Evolutionary conservation across 1,140 invertebrate genomes (phyloP).

Genomic region (Drosophila arizonae): DNA sequence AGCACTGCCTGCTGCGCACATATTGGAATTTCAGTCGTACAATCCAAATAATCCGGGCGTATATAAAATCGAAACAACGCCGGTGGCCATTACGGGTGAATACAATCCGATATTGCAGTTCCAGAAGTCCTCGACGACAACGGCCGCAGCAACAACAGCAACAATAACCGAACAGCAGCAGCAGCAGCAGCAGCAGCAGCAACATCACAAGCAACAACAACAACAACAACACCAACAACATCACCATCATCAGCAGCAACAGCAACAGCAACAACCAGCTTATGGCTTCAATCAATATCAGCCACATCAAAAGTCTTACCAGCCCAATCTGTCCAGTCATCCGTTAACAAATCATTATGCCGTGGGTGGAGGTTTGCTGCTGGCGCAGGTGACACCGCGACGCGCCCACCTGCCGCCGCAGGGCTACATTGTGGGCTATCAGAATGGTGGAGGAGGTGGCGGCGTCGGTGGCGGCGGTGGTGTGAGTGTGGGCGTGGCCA

Average conservation of each 20-base stretch:
- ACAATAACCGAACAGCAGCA: constrained; percentile 48
- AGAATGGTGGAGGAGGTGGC: constrained; percentile 45
- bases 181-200: constrained; percentile 44
- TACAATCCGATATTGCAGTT: constrained; percentile 81
- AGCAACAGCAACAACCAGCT: background rate
- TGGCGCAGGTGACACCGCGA: constrained; percentile 34
- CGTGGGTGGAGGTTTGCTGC: constrained; percentile 39
- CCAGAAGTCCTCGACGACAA: constrained; percentile 61
- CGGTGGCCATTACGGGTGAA: constrained; percentile 81
- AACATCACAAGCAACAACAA: constrained; percentile 42
- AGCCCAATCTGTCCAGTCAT: constrained; percentile 12
- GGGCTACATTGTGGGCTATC: constrained; percentile 62
- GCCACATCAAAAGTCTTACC: constrained; percentile 27
- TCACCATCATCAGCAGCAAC: constrained; percentile 39
- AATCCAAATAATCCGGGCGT: constrained; percentile 82
- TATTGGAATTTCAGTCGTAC: constrained; percentile 82
- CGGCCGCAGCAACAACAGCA: constrained; percentile 57
- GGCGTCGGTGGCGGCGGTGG: background rate
- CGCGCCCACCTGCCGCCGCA: constrained; percentile 47
- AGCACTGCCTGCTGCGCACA: constrained; percentile 61
- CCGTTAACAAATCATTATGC: constrained; percentile 53
- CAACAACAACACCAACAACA: constrained; percentile 40
- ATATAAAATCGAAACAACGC: constrained; percentile 82
- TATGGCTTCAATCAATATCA: constrained; percentile 49
- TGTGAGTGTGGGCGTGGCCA: background rate